A percentile compares a stretch with the other conserved stretches of the same genome.
phyloP scores from a whole-genome alignment of 2,888 invertebrate species.

The Rhamphomyia laevipes region DNA sequence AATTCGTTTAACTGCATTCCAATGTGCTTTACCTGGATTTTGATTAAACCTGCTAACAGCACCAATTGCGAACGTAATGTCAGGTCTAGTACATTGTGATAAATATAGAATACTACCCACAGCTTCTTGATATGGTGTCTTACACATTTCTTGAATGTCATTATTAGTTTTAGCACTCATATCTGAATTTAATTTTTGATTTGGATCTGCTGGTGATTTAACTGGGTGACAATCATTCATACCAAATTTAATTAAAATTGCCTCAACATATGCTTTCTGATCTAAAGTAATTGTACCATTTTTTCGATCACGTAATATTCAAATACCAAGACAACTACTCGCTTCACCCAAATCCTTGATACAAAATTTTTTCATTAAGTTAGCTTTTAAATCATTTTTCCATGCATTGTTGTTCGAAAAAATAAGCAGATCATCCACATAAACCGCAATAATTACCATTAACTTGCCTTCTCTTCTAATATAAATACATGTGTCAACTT shows the following conservation, averaged over 20 bases:
- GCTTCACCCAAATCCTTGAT: slow-evolving; percentile 12
- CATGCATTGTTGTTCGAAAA: slow-evolving; percentile 4
- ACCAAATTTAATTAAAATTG: slow-evolving; percentile 8
- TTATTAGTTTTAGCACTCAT: slow-evolving; percentile 10
- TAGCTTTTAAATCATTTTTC: slow-evolving; percentile 7
- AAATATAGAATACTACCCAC: slow-evolving; percentile 13
- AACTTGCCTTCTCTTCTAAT: slow-evolving; percentile 4
- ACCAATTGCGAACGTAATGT: slow-evolving; percentile 11
- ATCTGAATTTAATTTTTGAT: slow-evolving; percentile 8
- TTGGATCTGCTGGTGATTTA: slow-evolving; percentile 10
- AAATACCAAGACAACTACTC: slow-evolving; percentile 7
- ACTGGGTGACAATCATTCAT: slow-evolving; percentile 11
- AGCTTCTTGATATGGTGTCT: slow-evolving; percentile 9
- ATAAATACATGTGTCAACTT: slow-evolving; percentile 11
- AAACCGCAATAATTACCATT: slow-evolving; percentile 10
- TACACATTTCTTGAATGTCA: slow-evolving; percentile 8
- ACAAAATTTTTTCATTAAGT: slow-evolving; percentile 8
- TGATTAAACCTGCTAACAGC: slow-evolving; percentile 10
- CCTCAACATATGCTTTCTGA: slow-evolving; percentile 6
- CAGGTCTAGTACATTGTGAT: slow-evolving; percentile 9
- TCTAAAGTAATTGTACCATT: slow-evolving; percentile 1
- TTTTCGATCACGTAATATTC: slow-evolving; percentile 9
- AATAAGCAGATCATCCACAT: slow-evolving; percentile 11
- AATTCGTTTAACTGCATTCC: no score
- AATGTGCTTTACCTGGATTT: no score